These are phyloP conservation scores for Liolophura sinensis DNA, from an alignment of 1,140 invertebrate species.

Conservation along the genomic window DNA sequence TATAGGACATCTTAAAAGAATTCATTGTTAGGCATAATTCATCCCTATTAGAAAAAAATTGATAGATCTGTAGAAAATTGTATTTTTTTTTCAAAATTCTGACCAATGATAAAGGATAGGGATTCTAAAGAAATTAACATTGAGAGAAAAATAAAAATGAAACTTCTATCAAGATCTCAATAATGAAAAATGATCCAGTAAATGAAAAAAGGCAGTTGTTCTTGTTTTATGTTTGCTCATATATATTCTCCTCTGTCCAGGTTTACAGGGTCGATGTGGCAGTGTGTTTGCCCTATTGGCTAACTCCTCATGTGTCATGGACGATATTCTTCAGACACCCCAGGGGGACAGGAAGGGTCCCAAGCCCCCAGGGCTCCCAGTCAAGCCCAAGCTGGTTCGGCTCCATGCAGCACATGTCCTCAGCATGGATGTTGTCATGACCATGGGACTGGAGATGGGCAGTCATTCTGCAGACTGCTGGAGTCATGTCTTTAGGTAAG, in stretches of 20 bases:
- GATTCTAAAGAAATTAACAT: too few relatives aligned
- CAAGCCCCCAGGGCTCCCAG: slow-evolving; percentile 22
- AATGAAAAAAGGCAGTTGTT: too few relatives aligned
- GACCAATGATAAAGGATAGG: too few relatives aligned
- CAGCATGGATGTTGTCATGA: slow-evolving; percentile 84
- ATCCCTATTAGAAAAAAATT: too few relatives aligned
- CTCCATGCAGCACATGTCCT: slow-evolving; percentile 80
- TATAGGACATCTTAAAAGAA: too few relatives aligned
- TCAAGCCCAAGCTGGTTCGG: slow-evolving; percentile 43
- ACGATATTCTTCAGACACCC: slow-evolving; percentile 29
- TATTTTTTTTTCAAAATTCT: too few relatives aligned
- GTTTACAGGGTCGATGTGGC: slow-evolving; percentile 81
- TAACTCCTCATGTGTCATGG: slow-evolving; percentile 64
- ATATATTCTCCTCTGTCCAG: slow-evolving; percentile 44
- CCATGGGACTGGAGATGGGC: slow-evolving; percentile 82
- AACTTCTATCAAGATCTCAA: too few relatives aligned
- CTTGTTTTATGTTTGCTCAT: too few relatives aligned
- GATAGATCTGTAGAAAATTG: too few relatives aligned
- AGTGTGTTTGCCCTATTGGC: slow-evolving; percentile 79
- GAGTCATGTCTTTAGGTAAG: slow-evolving; percentile 86
- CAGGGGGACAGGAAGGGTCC: slow-evolving; percentile 12
- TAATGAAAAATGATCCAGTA: too few relatives aligned
- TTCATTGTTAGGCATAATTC: too few relatives aligned
- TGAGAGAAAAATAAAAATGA: too few relatives aligned
- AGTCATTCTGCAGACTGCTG: slow-evolving; percentile 90